phyloP scores from a whole-genome alignment of 2,888 invertebrate species.

The Dicroscelio sp. region DNA sequence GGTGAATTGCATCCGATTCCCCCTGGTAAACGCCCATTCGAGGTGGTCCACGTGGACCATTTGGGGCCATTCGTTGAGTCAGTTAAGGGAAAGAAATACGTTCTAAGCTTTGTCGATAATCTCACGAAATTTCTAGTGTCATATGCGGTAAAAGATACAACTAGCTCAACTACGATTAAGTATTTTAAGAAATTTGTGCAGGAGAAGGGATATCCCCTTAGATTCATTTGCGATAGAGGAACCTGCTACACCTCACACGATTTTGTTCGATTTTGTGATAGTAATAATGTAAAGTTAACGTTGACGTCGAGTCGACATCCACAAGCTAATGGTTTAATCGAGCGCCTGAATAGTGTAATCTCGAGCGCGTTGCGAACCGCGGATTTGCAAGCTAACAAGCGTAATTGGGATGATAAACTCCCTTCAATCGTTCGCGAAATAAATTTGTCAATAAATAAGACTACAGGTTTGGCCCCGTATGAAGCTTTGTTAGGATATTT shows the following conservation, averaged over 20 bases:
- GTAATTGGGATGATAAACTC: not conserved
- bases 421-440: not conserved
- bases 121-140: not conserved
- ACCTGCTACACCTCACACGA: not conserved
- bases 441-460: slow-evolving; percentile 11
- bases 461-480: not conserved
- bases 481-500: not conserved
- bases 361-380: not conserved
- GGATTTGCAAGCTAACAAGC: not conserved
- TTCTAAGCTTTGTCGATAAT: slow-evolving; percentile 6
- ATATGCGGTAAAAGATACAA: slow-evolving; percentile 1
- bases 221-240: slow-evolving; percentile 18
- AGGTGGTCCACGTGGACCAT: slow-evolving; percentile 26
- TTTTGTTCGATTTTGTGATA: not conserved
- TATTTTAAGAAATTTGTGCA: not conserved
- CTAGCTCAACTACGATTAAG: not conserved
- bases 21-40: slow-evolving; percentile 28
- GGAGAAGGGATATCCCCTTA: not conserved
- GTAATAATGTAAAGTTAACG: not conserved
- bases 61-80: slow-evolving; percentile 26
- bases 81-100: not conserved
- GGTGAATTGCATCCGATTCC: slow-evolving; percentile 47
- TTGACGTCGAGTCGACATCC: slow-evolving; percentile 20
- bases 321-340: slow-evolving; percentile 25
- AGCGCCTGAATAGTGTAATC: slow-evolving; percentile 10